Evolutionary conservation across 1,140 invertebrate genomes (phyloP).

Genomic region (Bombus superbus): DNA sequence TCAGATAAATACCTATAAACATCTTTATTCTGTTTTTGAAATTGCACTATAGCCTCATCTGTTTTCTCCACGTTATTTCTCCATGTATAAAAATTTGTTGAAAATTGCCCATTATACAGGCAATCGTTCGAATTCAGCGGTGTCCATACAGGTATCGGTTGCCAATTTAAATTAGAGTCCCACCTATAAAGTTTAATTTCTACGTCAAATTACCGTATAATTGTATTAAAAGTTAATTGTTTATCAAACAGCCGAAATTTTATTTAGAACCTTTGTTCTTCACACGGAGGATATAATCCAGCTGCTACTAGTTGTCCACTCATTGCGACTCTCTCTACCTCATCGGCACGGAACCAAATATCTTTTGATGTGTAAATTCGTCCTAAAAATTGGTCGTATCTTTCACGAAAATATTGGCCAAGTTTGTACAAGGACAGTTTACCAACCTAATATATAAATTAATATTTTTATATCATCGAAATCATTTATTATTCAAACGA

Average conservation of each 20-base stretch:
- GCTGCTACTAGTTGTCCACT: slow-evolving; percentile 33
- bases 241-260: neutral
- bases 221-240: neutral
- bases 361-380: neutral
- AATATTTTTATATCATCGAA: neutral
- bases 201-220: neutral
- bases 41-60: neutral
- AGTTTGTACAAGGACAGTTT: slow-evolving; percentile 20
- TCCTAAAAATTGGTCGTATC: slow-evolving; percentile 8
- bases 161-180: slow-evolving; percentile 32
- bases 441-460: neutral
- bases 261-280: slow-evolving; percentile 7
- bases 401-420: slow-evolving; percentile 17
- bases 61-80: neutral
- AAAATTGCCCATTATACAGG: slow-evolving; percentile 1
- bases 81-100: neutral
- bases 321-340: slow-evolving; percentile 19
- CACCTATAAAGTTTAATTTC: slow-evolving; percentile 5
- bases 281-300: slow-evolving; percentile 3
- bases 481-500: no score
- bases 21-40: neutral
- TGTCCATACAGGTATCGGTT: slow-evolving; percentile 36
- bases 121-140: neutral
- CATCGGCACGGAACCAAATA: neutral
- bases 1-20: slow-evolving; percentile 4